These are phyloP conservation scores for Acanthis flammea DNA, from an alignment of 2,797 vertebrate genomes.

Conservation along the genomic window DNA sequence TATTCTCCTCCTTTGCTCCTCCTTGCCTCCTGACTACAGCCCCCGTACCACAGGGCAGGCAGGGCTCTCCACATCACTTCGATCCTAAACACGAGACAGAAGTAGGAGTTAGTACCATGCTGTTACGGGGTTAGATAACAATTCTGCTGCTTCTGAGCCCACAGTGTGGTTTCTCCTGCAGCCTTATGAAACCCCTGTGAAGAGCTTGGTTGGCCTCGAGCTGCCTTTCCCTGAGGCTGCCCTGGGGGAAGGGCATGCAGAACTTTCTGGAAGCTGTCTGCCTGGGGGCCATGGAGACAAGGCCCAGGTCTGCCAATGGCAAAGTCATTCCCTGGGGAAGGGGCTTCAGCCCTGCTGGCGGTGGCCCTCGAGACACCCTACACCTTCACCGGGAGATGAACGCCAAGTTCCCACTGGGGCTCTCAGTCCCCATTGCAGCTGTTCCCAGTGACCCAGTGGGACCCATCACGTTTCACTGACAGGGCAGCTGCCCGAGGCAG, in stretches of 20 bases:
- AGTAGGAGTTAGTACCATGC: slow-evolving; percentile 32
- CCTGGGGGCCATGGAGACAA: rapidly evolving
- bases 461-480: neutral
- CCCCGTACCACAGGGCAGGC: neutral
- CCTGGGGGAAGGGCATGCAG: neutral
- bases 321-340: neutral
- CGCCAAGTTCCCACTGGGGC: rapidly evolving
- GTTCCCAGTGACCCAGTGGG: neutral
- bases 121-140: slow-evolving; percentile 21
- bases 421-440: rapidly evolving
- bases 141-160: neutral
- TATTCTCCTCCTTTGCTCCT: neutral
- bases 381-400: rapidly evolving
- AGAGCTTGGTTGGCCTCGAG: neutral
- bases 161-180: neutral
- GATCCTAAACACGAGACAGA: slow-evolving; percentile 11
- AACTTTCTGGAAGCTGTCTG: neutral
- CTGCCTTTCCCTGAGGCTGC: neutral
- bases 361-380: no score
- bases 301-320: rapidly evolving
- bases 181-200: neutral
- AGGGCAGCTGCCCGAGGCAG: neutral
- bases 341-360: rapidly evolving
- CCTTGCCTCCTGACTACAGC: slow-evolving; percentile 11
- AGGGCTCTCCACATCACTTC: neutral